Evolutionary conservation across 2,113 vertebrate genomes (phyloP).

Genomic region (Vimba vimba): DNA sequence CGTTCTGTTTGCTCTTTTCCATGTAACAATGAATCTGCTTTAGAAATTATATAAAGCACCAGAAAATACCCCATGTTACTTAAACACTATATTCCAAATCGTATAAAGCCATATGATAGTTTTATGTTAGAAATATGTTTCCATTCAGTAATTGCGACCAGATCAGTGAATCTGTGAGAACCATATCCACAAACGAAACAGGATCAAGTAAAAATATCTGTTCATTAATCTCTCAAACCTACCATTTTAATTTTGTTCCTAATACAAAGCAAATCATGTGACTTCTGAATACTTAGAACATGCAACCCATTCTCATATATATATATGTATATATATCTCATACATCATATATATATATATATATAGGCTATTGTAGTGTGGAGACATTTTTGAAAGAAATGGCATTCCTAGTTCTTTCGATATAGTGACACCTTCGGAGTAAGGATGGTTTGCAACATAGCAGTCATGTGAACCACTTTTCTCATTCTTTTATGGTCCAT

Average conservation of each 20-base stretch:
- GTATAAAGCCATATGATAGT: background rate
- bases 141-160: background rate
- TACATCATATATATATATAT: too few species aligned
- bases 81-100: background rate
- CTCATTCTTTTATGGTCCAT: too few species aligned
- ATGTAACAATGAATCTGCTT: background rate
- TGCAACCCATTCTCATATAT: too few species aligned
- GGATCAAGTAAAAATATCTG: background rate
- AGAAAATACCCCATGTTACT: background rate
- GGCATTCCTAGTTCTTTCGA: background rate
- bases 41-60: background rate
- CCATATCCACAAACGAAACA: background rate
- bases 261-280: too few species aligned
- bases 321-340: too few species aligned
- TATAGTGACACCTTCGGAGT: too few species aligned
- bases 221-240: too few species aligned
- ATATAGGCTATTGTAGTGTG: background rate
- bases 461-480: background rate
- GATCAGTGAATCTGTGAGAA: background rate
- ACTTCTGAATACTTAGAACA: too few species aligned
- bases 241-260: too few species aligned
- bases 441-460: too few species aligned
- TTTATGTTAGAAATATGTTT: background rate
- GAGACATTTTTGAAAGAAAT: background rate
- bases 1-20: background rate